These are phyloP conservation scores for Oncorhynchus keta DNA, from an alignment of 2,113 vertebrate genomes.

Conservation along the genomic window DNA sequence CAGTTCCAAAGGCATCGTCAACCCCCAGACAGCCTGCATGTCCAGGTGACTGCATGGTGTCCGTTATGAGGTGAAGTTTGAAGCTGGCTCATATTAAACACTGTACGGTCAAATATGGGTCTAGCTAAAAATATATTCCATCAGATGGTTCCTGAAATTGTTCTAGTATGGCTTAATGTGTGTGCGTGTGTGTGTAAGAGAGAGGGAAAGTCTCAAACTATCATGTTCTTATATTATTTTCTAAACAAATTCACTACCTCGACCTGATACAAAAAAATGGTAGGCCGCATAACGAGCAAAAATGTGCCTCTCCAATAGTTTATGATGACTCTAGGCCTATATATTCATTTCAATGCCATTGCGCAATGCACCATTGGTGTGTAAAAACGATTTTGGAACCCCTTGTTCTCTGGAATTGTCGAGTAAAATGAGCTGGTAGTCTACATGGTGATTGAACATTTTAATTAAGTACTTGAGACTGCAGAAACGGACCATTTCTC, in stretches of 20 bases:
- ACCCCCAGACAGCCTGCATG: background rate
- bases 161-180: no score
- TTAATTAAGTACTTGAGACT: background rate
- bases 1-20: background rate
- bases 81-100: no score
- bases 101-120: no score
- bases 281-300: no score
- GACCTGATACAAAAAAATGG: no score
- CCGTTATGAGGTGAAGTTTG: no score
- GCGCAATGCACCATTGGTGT: background rate
- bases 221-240: no score
- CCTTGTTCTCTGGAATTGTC: background rate
- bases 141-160: no score
- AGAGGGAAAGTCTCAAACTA: background rate
- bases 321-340: background rate
- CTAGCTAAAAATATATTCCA: no score
- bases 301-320: background rate
- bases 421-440: background rate
- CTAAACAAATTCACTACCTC: no score
- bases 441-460: constrained; percentile 2
- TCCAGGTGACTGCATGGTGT: no score
- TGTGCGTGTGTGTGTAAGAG: background rate
- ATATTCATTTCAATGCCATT: background rate
- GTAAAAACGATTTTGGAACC: background rate
- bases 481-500: background rate